Percentiles rank a stretch among this genome's conserved stretches.
These are phyloP conservation scores for Pseudachorutes palmiensis DNA, from an alignment of 1,140 invertebrate genomes.

Conservation along the genomic window DNA sequence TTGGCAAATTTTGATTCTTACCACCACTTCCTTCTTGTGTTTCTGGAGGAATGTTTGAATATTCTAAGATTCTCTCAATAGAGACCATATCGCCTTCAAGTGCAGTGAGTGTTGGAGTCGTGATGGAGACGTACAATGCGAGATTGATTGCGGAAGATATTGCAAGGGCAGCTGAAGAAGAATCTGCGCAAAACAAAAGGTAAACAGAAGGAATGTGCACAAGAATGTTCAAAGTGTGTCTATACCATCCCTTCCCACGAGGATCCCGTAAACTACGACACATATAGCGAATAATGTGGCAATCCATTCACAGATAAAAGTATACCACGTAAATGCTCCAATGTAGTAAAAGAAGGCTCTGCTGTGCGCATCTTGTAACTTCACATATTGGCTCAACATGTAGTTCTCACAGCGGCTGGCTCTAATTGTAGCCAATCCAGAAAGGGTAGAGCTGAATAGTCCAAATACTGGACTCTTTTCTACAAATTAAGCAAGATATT, in stretches of 20 bases:
- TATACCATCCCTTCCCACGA: too few species aligned
- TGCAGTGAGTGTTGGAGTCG: conserved; percentile 73
- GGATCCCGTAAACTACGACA: too few species aligned
- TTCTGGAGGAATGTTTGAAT: too few species aligned
- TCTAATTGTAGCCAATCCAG: conserved; percentile 57
- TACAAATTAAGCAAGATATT: not conserved
- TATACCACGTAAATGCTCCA: not conserved
- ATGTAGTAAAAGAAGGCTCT: too few species aligned
- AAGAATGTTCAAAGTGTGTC: not conserved
- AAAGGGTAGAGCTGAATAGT: conserved; percentile 51
- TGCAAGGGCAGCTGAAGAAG: not conserved
- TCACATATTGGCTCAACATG: too few species aligned
- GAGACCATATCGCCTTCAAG: conserved; percentile 79
- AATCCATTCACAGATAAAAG: too few species aligned
- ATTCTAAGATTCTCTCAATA: conserved; percentile 76
- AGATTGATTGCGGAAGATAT: conserved; percentile 57
- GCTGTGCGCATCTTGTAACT: too few species aligned
- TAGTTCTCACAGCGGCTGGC: conserved; percentile 52
- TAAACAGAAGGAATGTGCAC: not conserved
- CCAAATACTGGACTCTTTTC: not conserved
- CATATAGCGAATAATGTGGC: too few species aligned
- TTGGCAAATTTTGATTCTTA: too few species aligned
- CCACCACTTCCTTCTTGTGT: too few species aligned
- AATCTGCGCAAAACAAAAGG: not conserved
- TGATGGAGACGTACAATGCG: conserved; percentile 62